Evolutionary conservation across 1,140 invertebrate genomes (phyloP), one percentile per base, ranked within the genome.

Genomic region (Uloborus diversus): DNA sequence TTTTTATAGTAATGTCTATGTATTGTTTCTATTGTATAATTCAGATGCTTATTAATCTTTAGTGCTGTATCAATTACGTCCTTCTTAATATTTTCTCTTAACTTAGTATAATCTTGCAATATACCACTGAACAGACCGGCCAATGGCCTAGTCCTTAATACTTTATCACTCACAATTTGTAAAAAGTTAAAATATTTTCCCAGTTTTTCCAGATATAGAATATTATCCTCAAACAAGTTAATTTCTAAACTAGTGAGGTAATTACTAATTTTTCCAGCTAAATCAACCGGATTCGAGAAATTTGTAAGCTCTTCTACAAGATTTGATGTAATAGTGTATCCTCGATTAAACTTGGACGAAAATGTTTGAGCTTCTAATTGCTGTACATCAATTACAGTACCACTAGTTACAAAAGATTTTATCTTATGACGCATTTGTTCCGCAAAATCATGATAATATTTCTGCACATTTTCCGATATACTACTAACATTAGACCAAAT

Each of bases 161-260:
- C 27, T 4, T 64, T 13, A 11, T 27, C 61, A 42, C 61, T 37
- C 14, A 64, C n/a, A 13, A 27, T 64, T 42, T 64, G 17, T 4
- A 64, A 25, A 64, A 64, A 64, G 23, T 7, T 42, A 4, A 64
- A 64, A 17, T 64, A 64, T 27, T 42, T 64, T 7, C 61, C 61
- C 42, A 37, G 32, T 5, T 64, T 64, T 35, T 13, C 11, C 4
- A 64, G 13, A 13, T 42, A 1, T 23, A 25, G 27, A 13, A 37
- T 20, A 42, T 7, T 11, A 11, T 27, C 11, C 5, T 27, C n/a
- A 27, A 4, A 37, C 5, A 42, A 25, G 5, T 35, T 25, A 0
- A 23, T 23, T 5, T 27, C 23, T 27, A 61, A 32, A 33, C 17
- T 14, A 13, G 61, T 1, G 14, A 42, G 14, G 3, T 9, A 4